phyloP scores from a whole-genome alignment of 2,113 vertebrate genomes.

The Ictalurus furcatus region DNA sequence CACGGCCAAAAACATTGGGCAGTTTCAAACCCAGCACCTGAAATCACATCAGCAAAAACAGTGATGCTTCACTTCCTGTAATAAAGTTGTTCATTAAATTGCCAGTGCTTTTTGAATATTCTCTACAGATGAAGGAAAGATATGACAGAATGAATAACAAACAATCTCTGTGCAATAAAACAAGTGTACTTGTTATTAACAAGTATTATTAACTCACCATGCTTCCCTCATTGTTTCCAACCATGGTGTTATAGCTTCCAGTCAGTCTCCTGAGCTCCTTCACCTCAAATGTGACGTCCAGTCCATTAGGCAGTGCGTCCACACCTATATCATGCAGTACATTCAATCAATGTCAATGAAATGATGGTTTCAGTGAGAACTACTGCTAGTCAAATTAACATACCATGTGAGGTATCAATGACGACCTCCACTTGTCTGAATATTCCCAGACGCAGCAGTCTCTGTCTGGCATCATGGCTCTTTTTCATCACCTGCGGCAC shows the following conservation, averaged over 20 bases:
- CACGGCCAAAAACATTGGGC: slow-evolving; percentile 90
- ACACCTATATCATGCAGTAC: slow-evolving; percentile 71
- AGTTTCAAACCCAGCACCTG: slow-evolving; percentile 93
- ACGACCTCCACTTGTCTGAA: slow-evolving; percentile 93
- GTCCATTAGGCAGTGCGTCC: slow-evolving; percentile 89
- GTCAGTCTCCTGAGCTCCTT: slow-evolving; percentile 87
- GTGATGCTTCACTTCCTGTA: not conserved
- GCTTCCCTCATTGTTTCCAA: slow-evolving; percentile 97
- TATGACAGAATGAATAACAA: not conserved
- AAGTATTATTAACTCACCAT: slow-evolving; percentile 78
- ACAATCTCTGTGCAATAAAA: not conserved
- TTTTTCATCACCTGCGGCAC: slow-evolving; percentile 87
- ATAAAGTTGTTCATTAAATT: not conserved
- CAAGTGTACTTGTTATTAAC: not conserved
- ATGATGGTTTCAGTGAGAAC: not conserved
- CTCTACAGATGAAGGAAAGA: not conserved
- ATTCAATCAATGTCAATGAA: not conserved
- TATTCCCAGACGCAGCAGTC: slow-evolving; percentile 89
- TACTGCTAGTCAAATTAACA: not conserved
- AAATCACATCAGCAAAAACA: slow-evolving; percentile 26
- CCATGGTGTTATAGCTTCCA: slow-evolving; percentile 97
- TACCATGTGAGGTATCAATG: slow-evolving; percentile 92
- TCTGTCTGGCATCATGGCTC: slow-evolving; percentile 91
- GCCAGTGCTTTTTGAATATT: not conserved
- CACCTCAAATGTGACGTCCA: slow-evolving; percentile 95